Evolutionary conservation across 2,113 vertebrate genomes (phyloP).

Genomic region (Lampris incognitus): DNA sequence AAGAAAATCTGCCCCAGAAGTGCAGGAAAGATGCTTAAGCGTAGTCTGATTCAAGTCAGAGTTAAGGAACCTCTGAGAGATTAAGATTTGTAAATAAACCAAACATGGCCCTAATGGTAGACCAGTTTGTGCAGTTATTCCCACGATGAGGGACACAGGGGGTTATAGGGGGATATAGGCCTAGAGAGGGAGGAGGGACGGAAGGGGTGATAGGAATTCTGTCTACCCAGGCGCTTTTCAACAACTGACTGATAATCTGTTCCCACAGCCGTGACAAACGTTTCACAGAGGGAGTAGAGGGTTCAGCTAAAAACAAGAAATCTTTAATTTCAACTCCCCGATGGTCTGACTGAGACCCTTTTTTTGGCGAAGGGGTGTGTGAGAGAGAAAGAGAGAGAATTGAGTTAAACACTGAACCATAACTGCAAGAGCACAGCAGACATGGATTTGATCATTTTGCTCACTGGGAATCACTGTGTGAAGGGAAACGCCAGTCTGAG

Average conservation of each 20-base stretch:
- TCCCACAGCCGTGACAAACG: conserved; percentile 14
- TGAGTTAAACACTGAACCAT: background rate
- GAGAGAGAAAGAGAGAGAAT: background rate
- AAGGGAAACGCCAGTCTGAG: background rate
- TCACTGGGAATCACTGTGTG: background rate
- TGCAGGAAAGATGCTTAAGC: too few species aligned
- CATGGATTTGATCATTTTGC: too few species aligned
- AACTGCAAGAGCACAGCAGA: background rate
- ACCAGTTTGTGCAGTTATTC: background rate
- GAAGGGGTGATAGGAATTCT: background rate
- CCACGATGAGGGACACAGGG: background rate
- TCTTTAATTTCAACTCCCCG: background rate
- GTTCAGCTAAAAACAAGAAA: conserved; percentile 9
- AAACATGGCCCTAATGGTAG: background rate
- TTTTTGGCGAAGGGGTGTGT: background rate
- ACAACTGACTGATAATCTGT: conserved; percentile 28
- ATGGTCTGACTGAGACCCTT: background rate
- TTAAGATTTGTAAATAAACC: too few species aligned
- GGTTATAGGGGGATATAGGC: conserved; percentile 1
- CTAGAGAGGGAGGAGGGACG: background rate
- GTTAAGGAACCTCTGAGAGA: too few species aligned
- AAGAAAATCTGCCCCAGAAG: background rate
- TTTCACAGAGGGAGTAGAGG: conserved; percentile 6
- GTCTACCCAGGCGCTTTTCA: conserved; percentile 33
- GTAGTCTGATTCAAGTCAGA: too few species aligned